Evolutionary conservation across 1,140 invertebrate species (phyloP).

Genomic region (Dolichoris vasculosae): DNA sequence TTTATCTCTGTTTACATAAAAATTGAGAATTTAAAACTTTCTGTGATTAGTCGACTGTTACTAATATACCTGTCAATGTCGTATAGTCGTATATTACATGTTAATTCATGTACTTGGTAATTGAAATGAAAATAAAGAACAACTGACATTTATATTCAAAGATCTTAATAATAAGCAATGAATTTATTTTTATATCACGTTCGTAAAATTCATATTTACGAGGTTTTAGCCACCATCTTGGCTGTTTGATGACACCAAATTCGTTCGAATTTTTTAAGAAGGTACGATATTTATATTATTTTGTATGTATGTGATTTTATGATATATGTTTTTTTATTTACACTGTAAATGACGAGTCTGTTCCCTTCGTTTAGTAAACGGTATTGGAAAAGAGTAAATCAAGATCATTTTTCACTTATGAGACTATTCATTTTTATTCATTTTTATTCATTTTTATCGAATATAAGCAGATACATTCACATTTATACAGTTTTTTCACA

Average conservation of each 20-base stretch:
- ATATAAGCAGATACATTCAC: no score
- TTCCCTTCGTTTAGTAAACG: neutral
- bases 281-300: slow-evolving; percentile 8
- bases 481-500: no score
- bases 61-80: neutral
- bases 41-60: neutral
- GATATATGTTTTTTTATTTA: neutral
- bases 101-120: neutral
- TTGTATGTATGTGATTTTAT: neutral
- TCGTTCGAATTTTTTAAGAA: slow-evolving; percentile 31
- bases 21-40: neutral
- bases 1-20: no score
- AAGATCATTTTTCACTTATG: no score
- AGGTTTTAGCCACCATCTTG: slow-evolving; percentile 37
- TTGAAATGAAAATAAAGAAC: neutral
- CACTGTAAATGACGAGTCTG: neutral
- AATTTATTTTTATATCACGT: neutral
- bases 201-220: slow-evolving; percentile 24
- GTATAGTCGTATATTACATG: neutral
- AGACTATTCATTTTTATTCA: no score
- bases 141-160: neutral
- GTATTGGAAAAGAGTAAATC: neutral
- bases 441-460: no score
- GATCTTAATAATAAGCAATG: neutral
- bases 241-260: slow-evolving; percentile 25